Conservation (phyloP, 1,140 invertebrate genomes). For the Lepidostoma basale region DNA sequence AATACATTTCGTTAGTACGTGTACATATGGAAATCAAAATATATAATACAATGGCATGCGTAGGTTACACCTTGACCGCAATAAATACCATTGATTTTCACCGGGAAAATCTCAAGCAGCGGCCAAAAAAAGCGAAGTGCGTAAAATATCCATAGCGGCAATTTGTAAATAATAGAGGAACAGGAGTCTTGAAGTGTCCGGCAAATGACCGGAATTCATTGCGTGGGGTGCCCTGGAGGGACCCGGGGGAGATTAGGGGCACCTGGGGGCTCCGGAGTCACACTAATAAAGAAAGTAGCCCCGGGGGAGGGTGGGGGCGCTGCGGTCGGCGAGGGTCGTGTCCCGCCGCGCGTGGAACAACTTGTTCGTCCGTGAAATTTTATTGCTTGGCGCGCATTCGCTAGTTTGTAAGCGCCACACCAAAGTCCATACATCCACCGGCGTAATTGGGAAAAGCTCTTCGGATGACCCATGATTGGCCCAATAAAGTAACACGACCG, state of each 20-base stretch:
- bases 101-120: too few relatives aligned
- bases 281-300: constrained; percentile 8
- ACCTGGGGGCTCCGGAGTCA: neutral
- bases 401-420: constrained; percentile 38
- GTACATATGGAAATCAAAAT: too few relatives aligned
- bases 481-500: constrained; percentile 37
- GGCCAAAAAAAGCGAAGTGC: neutral
- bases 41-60: too few relatives aligned
- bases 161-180: neutral
- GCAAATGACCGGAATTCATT: neutral
- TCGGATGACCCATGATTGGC: constrained; percentile 40
- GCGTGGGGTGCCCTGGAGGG: neutral
- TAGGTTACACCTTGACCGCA: too few relatives aligned
- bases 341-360: constrained; percentile 28
- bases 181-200: neutral
- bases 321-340: constrained; percentile 14
- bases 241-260: neutral
- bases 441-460: constrained; percentile 39
- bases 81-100: too few relatives aligned
- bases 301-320: neutral
- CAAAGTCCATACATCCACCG: constrained; percentile 13
- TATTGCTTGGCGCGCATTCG: constrained; percentile 39
- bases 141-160: too few relatives aligned
- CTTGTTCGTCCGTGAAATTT: constrained; percentile 43
- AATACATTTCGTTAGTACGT: too few relatives aligned